A percentile compares a stretch with the other conserved stretches of the same genome.
These are phyloP conservation scores for Diglossa brunneiventris DNA, from an alignment of 2,113 vertebrate species.

Conservation along the genomic window DNA sequence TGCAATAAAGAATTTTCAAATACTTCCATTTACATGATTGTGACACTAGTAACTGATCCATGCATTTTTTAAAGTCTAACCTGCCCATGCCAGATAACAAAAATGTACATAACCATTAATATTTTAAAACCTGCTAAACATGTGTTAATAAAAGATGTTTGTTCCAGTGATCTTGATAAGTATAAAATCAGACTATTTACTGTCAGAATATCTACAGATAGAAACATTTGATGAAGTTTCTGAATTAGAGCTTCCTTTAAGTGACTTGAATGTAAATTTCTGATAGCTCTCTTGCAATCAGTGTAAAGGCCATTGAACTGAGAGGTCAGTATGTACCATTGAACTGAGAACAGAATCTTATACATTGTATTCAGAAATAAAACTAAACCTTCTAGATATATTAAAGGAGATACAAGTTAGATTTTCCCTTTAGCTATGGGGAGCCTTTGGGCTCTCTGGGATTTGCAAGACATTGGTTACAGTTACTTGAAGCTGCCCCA, in stretches of 20 bases:
- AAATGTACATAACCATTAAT: constrained; percentile 48
- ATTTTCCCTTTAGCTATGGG: neutral
- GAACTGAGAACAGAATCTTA: neutral
- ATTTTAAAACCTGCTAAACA: constrained; percentile 59
- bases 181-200: neutral
- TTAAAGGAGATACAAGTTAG: neutral
- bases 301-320: neutral
- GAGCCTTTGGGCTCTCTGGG: neutral
- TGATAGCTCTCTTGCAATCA: neutral
- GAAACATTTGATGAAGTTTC: constrained; percentile 8
- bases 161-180: constrained; percentile 36
- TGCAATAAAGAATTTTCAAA: constrained; percentile 11
- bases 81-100: constrained; percentile 30
- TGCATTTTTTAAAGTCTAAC: constrained; percentile 54
- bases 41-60: neutral
- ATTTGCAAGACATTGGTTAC: neutral
- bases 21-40: constrained; percentile 12
- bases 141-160: constrained; percentile 52
- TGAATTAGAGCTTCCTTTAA: neutral
- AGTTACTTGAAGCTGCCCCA: neutral
- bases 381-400: neutral
- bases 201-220: neutral
- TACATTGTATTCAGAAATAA: neutral
- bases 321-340: neutral
- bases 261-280: neutral